phyloP scores from a whole-genome alignment of 2,888 invertebrate genomes.

The Stenodema calcarata region DNA sequence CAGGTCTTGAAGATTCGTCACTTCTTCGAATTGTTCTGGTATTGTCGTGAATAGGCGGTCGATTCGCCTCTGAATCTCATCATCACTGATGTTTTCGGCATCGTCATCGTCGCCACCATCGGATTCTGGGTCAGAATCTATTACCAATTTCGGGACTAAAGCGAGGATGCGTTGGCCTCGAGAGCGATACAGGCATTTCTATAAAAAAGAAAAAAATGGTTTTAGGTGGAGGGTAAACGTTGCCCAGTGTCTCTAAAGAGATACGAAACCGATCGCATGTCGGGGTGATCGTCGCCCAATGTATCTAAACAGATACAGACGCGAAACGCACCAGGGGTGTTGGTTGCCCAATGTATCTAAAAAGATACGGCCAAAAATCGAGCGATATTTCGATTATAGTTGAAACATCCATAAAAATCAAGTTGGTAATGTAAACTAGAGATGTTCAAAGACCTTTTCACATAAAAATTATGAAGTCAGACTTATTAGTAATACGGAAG shows the following conservation, averaged over 20 bases:
- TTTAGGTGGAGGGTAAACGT: neutral
- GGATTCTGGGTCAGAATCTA: neutral
- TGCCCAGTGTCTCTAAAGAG: neutral
- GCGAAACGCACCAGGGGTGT: neutral
- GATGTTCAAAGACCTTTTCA: neutral
- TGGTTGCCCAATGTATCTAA: neutral
- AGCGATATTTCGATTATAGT: constrained; percentile 2
- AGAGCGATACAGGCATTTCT: neutral
- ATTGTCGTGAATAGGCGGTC: neutral
- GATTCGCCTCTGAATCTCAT: neutral
- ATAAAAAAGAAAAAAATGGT: neutral
- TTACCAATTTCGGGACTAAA: neutral
- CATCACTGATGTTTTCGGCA: neutral
- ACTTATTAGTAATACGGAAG: neutral
- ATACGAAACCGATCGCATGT: neutral
- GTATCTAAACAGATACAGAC: neutral
- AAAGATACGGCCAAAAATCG: neutral
- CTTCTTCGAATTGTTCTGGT: too few species aligned
- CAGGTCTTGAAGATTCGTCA: neutral
- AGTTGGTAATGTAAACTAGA: constrained; percentile 7
- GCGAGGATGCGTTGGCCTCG: neutral
- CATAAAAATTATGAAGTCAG: neutral
- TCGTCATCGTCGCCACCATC: neutral
- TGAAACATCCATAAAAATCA: neutral
- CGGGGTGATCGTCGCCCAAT: neutral